Conservation (phyloP, 2,113 vertebrate genomes). For the Ardeotis arabs region DNA sequence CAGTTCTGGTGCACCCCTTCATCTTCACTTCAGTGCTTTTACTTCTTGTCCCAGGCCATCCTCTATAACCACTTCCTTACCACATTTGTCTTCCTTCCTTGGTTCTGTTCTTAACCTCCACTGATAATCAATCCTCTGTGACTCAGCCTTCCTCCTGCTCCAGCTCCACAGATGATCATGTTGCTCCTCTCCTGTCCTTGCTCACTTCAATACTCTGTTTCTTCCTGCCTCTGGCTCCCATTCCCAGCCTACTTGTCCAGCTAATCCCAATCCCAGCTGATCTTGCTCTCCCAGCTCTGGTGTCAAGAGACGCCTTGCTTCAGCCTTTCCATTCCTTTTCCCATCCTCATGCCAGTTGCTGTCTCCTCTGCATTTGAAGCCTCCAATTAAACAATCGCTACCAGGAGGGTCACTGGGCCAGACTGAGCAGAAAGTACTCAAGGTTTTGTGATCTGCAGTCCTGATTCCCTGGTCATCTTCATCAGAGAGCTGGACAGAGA, state of each 20-base stretch:
- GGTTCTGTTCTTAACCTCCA: neutral
- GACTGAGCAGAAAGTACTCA: neutral
- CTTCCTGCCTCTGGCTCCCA: neutral
- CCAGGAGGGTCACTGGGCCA: neutral
- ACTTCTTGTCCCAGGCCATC: neutral
- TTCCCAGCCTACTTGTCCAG: neutral
- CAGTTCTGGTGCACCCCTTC: neutral
- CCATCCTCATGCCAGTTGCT: neutral
- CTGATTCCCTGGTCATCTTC: neutral
- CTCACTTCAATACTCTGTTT: neutral
- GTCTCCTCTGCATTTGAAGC: neutral
- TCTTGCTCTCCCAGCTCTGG: neutral
- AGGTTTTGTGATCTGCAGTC: neutral
- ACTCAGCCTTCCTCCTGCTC: neutral
- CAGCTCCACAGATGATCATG: neutral
- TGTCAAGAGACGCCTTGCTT: neutral
- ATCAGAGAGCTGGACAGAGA: neutral
- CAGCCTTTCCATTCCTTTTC: neutral
- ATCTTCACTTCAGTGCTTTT: neutral
- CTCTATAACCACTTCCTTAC: neutral
- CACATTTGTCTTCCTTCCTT: neutral
- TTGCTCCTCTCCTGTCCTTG: neutral
- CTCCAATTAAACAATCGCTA: neutral
- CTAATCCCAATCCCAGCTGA: neutral
- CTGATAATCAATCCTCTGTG: neutral